Evolutionary conservation across 2,797 vertebrate genomes (phyloP), one percentile per base, ranked within the genome.

Genomic region (Nothura maculosa): DNA sequence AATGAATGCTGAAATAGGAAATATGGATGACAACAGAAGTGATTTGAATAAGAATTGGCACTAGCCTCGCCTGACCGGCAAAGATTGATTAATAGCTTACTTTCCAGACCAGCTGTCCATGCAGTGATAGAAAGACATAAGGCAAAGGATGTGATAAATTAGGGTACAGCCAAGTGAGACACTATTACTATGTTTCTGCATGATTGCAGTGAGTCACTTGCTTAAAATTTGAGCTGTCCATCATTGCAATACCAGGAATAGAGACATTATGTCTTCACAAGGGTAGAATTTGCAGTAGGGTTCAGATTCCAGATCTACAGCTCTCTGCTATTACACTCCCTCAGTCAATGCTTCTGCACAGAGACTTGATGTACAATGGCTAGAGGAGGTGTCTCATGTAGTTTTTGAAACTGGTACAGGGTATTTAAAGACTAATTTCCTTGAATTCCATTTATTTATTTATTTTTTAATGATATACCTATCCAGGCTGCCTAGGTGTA

Each of bases 51-150:
- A 61, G 80, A 87, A 92, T 94, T 92, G 82, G 77, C 90, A 61
- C 76, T 81, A 79, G 88, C 52, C 62, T 93, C 52, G 38, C 95
- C 50, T 92, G 87, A 66, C 76, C 61, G 82, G 78, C 67, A 86
- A 30, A 92, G 80, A 78, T 86, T 95, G 96, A 97, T 97, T 97
- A 95, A 97, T 91, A 80, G 89, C 68, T 92, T 92, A 34, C 73
- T 87, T 70, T 93, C 88, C 90, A 90, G 77, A 75, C 64, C 94
- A 89, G 66, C 84, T 97, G 92, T 83, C 89, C 92, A 74, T 34
- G 57, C 11, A 12, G 75, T 0, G 6, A 48, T 69, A 75, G 42
- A 72, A 74, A 94, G 89, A 73, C 74, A 62, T 52, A 89, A 91
- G 47, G 81, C 1, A 1, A 92, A 95, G 68, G 77, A 87, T 86